Percentiles rank a stretch among this genome's conserved stretches.
Conservation (phyloP, 2,888 invertebrate species). For the Celastrina argiolus region DNA sequence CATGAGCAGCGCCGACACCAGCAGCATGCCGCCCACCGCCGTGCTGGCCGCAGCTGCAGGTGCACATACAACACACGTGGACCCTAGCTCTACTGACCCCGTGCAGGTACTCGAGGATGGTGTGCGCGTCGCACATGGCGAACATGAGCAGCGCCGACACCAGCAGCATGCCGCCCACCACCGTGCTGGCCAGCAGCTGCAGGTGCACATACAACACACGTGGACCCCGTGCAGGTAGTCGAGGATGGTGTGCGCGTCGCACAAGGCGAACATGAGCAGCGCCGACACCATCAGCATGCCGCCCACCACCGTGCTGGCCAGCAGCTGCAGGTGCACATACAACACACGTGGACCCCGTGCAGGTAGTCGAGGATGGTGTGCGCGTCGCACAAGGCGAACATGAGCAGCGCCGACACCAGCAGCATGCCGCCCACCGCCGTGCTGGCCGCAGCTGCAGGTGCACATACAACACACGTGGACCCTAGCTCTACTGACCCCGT, state of each 20-base stretch:
- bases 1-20: constrained; percentile 43
- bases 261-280: constrained; percentile 42
- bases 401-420: constrained; percentile 43
- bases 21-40: constrained; percentile 43
- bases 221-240: constrained; percentile 45
- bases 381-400: constrained; percentile 42
- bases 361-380: constrained; percentile 36
- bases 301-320: constrained; percentile 45
- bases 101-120: constrained; percentile 38
- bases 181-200: no score
- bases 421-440: constrained; percentile 44
- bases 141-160: constrained; percentile 42
- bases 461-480: constrained; percentile 14
- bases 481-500: no score
- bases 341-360: no score
- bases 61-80: constrained; percentile 42
- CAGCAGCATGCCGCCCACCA: constrained; percentile 44
- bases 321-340: no score
- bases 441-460: constrained; percentile 49
- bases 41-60: constrained; percentile 45
- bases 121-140: constrained; percentile 40
- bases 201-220: no score
- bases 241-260: constrained; percentile 34
- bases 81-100: no score
- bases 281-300: constrained; percentile 43